These are phyloP conservation scores for Limenitis camilla DNA, from an alignment of 2,888 invertebrate species.

Conservation along the genomic window DNA sequence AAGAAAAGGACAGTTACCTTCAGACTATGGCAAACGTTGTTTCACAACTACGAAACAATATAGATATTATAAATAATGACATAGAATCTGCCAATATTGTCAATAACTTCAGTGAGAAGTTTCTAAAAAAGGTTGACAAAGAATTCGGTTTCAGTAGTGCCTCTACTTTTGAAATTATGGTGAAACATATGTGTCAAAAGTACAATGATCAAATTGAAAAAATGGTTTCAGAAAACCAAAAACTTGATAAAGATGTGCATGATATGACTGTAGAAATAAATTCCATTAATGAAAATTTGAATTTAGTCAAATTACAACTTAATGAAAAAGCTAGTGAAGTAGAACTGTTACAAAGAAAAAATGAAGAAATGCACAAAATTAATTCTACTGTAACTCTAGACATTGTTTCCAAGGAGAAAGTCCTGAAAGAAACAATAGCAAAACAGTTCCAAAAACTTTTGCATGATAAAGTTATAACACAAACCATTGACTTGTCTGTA, in stretches of 20 bases:
- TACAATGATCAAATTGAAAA: slow-evolving; percentile 35
- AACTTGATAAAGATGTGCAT: slow-evolving; percentile 36
- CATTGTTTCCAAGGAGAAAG: slow-evolving; percentile 48
- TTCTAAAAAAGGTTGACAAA: slow-evolving; percentile 44
- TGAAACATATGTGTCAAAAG: slow-evolving; percentile 35
- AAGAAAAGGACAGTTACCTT: slow-evolving; percentile 37
- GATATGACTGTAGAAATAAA: slow-evolving; percentile 37
- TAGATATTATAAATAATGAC: slow-evolving; percentile 28
- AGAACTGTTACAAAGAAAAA: slow-evolving; percentile 43
- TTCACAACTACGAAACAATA: slow-evolving; percentile 37
- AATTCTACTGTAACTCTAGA: slow-evolving; percentile 54
- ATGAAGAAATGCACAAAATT: slow-evolving; percentile 52
- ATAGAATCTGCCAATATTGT: slow-evolving; percentile 29
- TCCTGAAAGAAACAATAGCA: slow-evolving; percentile 37
- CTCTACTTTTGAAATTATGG: slow-evolving; percentile 39
- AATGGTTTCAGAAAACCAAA: slow-evolving; percentile 33
- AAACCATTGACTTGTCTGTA: slow-evolving; percentile 34
- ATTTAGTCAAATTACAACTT: slow-evolving; percentile 40
- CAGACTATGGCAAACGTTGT: slow-evolving; percentile 33
- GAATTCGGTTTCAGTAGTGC: slow-evolving; percentile 40
- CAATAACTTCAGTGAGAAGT: slow-evolving; percentile 39
- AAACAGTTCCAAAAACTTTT: slow-evolving; percentile 39
- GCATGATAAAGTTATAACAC: slow-evolving; percentile 35
- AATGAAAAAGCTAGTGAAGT: slow-evolving; percentile 48
- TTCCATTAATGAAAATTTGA: slow-evolving; percentile 39